Evolutionary conservation across 2,113 vertebrate species (phyloP).

Genomic region (Bombycilla garrulus): DNA sequence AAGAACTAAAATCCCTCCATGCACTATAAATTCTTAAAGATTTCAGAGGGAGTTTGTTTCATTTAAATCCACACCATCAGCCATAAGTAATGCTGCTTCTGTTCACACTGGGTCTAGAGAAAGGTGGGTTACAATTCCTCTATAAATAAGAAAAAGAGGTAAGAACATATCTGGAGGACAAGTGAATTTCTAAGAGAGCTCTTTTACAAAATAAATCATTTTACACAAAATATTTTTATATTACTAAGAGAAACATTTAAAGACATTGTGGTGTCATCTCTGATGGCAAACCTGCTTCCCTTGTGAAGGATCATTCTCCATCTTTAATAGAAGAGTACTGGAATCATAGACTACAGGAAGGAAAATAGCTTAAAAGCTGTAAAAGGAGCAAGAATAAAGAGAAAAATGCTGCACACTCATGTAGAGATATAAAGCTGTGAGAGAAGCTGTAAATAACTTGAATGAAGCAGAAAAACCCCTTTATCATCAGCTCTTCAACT

Average conservation of each 20-base stretch:
- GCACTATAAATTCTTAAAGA: neutral
- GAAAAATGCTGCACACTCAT: neutral
- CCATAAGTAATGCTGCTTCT: neutral
- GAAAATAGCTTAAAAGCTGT: neutral
- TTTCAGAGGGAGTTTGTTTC: neutral
- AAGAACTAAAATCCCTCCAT: neutral
- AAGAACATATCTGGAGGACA: neutral
- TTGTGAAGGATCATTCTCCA: neutral
- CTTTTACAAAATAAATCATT: neutral
- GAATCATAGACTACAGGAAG: neutral
- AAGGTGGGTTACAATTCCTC: neutral
- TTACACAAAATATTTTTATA: neutral
- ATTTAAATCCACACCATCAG: neutral
- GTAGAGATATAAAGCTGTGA: neutral
- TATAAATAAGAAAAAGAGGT: neutral
- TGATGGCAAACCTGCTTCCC: neutral
- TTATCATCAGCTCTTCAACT: neutral
- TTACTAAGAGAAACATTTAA: neutral
- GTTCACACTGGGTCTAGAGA: conserved; percentile 12
- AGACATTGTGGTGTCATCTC: neutral
- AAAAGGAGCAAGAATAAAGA: neutral
- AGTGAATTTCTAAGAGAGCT: neutral
- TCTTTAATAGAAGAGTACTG: neutral
- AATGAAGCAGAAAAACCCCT: neutral
- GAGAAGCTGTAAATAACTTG: conserved; percentile 1